Conservation (phyloP, 2,888 invertebrate species). For the Saturnia pavonia region DNA sequence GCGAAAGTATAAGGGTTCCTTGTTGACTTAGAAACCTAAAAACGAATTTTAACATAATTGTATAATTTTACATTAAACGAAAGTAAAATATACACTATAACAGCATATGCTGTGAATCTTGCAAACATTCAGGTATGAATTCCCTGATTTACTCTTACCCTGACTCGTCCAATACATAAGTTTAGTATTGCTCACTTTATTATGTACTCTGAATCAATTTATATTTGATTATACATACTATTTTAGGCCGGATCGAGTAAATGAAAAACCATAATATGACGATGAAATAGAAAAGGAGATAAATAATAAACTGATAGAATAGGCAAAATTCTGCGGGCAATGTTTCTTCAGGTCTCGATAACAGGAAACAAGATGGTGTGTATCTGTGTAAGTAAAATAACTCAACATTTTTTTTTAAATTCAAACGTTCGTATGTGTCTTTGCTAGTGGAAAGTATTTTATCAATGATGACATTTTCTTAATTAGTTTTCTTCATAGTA, state of each 20-base stretch:
- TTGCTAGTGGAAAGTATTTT: background rate
- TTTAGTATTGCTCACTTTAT: too few relatives aligned
- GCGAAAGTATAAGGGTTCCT: too few relatives aligned
- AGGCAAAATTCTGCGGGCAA: background rate
- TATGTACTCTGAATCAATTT: too few relatives aligned
- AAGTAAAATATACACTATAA: background rate
- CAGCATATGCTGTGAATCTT: background rate
- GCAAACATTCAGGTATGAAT: background rate
- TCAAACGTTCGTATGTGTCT: background rate
- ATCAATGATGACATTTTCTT: background rate
- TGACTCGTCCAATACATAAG: too few relatives aligned
- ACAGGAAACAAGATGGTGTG: background rate
- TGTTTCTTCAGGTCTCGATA: background rate
- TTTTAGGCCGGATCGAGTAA: too few relatives aligned
- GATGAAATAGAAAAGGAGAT: too few relatives aligned
- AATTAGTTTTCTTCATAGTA: background rate
- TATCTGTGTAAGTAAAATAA: background rate
- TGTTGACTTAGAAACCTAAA: too few relatives aligned
- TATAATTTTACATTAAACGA: too few relatives aligned
- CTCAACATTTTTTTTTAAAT: background rate
- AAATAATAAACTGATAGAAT: background rate
- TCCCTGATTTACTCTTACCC: background rate
- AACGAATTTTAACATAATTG: too few relatives aligned
- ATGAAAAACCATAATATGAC: too few relatives aligned
- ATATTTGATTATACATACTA: too few relatives aligned